phyloP scores from a whole-genome alignment of 2,797 vertebrate species.

The Cynopterus sphinx region DNA sequence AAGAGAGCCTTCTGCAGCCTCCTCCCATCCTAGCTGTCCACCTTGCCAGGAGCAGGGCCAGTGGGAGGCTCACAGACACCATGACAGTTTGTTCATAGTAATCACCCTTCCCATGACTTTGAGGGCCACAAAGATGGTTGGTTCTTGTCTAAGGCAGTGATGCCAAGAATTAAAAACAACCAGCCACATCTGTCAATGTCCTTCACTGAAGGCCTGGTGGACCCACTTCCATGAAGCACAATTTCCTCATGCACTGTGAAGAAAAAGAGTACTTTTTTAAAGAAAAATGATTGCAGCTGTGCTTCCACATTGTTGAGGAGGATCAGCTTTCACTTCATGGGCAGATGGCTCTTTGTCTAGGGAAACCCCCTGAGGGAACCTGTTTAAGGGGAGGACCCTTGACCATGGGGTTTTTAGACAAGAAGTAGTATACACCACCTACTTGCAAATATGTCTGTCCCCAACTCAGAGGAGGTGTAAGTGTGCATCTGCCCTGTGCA shows the following conservation, averaged over 20 bases:
- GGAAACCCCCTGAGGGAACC: background rate
- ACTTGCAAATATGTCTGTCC: background rate
- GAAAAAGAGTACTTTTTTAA: background rate
- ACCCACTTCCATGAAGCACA: background rate
- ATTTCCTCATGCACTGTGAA: background rate
- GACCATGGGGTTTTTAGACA: background rate
- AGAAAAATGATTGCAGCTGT: background rate
- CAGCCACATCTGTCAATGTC: background rate
- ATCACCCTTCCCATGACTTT: background rate
- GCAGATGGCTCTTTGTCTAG: background rate
- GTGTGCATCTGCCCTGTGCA: background rate
- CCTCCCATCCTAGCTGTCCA: background rate
- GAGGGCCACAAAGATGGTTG: background rate
- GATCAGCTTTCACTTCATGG: background rate
- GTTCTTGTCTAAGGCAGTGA: background rate
- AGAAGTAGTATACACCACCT: background rate
- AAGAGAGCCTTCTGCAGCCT: background rate
- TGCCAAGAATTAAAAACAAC: background rate
- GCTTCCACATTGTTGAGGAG: background rate
- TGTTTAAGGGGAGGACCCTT: background rate
- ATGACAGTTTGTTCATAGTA: background rate
- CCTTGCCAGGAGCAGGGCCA: background rate
- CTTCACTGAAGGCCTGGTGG: background rate
- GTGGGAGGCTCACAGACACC: background rate
- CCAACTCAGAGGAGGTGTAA: background rate